Percentiles rank a stretch among this genome's conserved stretches.
These are phyloP conservation scores for Paraescarpia echinospica DNA, from an alignment of 1,140 invertebrate genomes.

Conservation along the genomic window DNA sequence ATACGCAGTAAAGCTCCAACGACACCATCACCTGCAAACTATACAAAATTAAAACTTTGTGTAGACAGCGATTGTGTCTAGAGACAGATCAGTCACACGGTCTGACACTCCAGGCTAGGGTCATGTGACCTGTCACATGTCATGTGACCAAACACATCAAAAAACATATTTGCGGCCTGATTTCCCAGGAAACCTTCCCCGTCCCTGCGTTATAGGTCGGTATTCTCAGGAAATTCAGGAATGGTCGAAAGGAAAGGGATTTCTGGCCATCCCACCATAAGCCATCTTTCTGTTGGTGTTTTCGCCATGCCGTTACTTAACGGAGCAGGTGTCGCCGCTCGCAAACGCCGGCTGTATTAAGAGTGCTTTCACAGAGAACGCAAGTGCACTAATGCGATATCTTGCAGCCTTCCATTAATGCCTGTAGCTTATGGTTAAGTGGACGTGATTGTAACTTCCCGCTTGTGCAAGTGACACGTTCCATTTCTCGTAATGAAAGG, in stretches of 20 bases:
- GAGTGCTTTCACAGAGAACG: neutral
- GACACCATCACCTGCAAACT: neutral
- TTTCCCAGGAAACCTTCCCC: neutral
- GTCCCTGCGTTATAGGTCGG: neutral
- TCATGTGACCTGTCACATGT: neutral
- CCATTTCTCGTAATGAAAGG: neutral
- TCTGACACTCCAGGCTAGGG: no score
- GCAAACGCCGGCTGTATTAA: neutral
- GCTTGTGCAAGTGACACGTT: neutral
- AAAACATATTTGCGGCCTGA: neutral
- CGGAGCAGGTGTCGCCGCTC: neutral
- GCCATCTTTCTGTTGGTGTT: neutral
- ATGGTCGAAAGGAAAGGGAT: neutral
- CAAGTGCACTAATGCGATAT: neutral
- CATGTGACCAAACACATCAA: neutral
- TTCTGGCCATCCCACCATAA: neutral
- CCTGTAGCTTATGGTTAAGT: neutral
- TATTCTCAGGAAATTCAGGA: neutral
- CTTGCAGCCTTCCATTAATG: neutral
- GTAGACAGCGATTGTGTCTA: neutral
- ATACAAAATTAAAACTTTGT: neutral
- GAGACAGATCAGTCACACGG: neutral
- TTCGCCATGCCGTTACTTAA: neutral
- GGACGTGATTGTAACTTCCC: neutral
- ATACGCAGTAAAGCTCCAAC: neutral